Conservation (phyloP, 1,140 invertebrate species). For the Papilio polyxenes region DNA sequence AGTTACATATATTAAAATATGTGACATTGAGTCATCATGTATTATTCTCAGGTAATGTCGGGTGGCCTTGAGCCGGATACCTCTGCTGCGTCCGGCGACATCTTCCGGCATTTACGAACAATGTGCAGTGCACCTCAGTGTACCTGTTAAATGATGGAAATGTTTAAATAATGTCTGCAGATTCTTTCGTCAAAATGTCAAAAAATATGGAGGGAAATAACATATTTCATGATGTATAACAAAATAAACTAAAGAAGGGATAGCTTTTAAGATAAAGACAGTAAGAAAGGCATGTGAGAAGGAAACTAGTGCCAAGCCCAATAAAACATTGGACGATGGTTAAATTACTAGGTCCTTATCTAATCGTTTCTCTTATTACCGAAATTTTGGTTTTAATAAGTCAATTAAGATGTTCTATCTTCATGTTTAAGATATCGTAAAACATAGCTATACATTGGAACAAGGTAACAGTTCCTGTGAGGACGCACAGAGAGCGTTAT, state of each 20-base stretch:
- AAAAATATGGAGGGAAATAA: no score
- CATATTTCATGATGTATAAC: no score
- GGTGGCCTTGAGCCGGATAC: slow-evolving; percentile 22
- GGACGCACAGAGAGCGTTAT: background rate
- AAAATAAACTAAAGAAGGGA: no score
- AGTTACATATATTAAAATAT: background rate
- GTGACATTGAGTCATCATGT: background rate
- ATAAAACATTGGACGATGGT: no score
- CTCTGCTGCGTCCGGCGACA: background rate
- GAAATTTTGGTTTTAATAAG: no score
- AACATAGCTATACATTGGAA: background rate
- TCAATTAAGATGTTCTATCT: no score
- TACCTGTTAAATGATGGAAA: background rate
- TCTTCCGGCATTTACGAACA: slow-evolving; percentile 19
- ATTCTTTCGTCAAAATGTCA: background rate
- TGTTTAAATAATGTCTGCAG: background rate
- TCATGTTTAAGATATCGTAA: background rate
- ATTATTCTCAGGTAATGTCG: background rate
- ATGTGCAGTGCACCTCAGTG: slow-evolving; percentile 8
- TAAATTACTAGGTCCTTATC: no score
- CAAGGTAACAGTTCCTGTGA: background rate
- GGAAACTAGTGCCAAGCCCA: no score
- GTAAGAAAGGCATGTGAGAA: no score
- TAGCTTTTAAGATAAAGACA: no score
- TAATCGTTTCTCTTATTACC: no score